phyloP scores from a whole-genome alignment of 2,797 vertebrate genomes.

The Lindbergichthys nudifrons region DNA sequence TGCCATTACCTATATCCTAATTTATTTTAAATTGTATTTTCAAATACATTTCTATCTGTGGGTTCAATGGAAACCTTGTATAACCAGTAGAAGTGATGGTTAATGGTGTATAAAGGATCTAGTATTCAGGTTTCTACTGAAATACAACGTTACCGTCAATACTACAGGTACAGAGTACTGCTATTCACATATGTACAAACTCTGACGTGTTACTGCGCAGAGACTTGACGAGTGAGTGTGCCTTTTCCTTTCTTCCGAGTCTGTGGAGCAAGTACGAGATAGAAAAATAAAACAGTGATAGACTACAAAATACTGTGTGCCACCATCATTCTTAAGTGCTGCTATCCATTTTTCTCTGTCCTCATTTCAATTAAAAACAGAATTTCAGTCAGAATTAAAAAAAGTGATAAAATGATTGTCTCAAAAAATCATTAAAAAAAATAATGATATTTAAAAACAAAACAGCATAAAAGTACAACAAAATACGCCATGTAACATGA shows the following conservation, averaged over 20 bases:
- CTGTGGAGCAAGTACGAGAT: constrained; percentile 60
- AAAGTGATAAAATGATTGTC: constrained; percentile 62
- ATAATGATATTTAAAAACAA: constrained; percentile 47
- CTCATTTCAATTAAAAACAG: constrained; percentile 42
- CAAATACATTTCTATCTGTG: constrained; percentile 25
- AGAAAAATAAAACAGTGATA: constrained; percentile 79
- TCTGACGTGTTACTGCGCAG: constrained; percentile 45
- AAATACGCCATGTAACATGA: constrained; percentile 62
- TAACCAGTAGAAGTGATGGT: constrained; percentile 61
- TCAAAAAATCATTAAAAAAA: constrained; percentile 65
- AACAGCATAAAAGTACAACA: constrained; percentile 52
- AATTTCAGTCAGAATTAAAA: constrained; percentile 59
- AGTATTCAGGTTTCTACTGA: constrained; percentile 74
- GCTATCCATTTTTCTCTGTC: constrained; percentile 43
- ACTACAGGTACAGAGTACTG: constrained; percentile 72
- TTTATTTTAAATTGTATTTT: constrained; percentile 5
- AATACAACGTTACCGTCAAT: constrained; percentile 71
- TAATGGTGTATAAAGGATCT: constrained; percentile 60
- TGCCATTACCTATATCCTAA: constrained; percentile 34
- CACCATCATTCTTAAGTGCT: constrained; percentile 49
- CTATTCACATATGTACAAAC: constrained; percentile 83
- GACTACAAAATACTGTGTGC: constrained; percentile 68
- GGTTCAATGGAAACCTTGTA: constrained; percentile 49
- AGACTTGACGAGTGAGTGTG: constrained; percentile 57
- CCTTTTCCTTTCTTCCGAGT: constrained; percentile 37